Evolutionary conservation across 2,113 vertebrate species (phyloP).

Genomic region (Misgurnus mizolepis): DNA sequence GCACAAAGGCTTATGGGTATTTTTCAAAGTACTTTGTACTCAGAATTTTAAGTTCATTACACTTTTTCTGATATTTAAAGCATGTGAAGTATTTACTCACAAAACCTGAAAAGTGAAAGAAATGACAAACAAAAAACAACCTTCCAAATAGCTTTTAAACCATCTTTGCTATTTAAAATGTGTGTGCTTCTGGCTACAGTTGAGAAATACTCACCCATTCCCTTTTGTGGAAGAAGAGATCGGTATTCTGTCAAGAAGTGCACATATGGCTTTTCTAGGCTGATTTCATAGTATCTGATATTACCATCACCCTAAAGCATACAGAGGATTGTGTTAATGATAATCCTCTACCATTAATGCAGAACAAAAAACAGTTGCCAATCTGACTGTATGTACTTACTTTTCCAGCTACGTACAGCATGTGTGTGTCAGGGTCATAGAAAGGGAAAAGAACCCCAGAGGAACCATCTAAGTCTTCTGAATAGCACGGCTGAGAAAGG

Average conservation of each 20-base stretch:
- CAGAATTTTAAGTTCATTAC: too few species aligned
- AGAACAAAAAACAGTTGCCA: constrained; percentile 22
- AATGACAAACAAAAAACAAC: not conserved
- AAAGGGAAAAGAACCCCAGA: constrained; percentile 83
- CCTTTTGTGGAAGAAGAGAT: constrained; percentile 83
- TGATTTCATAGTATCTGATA: constrained; percentile 87
- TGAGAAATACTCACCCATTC: constrained; percentile 79
- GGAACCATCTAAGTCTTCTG: constrained; percentile 82
- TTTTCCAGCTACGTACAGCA: constrained; percentile 86
- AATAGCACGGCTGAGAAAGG: constrained; percentile 80
- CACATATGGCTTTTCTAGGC: constrained; percentile 83
- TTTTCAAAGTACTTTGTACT: too few species aligned
- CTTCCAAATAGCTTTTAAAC: not conserved
- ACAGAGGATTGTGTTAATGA: not conserved
- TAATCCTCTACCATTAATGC: not conserved
- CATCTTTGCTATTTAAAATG: constrained; percentile 65
- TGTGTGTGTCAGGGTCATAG: constrained; percentile 81
- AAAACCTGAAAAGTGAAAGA: not conserved
- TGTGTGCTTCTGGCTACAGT: constrained; percentile 43
- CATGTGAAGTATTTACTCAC: constrained; percentile 2
- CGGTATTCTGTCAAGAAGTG: constrained; percentile 87
- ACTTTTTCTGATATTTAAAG: not conserved
- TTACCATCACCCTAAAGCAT: constrained; percentile 84
- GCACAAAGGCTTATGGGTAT: too few species aligned
- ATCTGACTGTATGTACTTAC: constrained; percentile 61